Evolutionary conservation across 2,797 vertebrate species (phyloP).

Genomic region (Bradypodion ventrale): DNA sequence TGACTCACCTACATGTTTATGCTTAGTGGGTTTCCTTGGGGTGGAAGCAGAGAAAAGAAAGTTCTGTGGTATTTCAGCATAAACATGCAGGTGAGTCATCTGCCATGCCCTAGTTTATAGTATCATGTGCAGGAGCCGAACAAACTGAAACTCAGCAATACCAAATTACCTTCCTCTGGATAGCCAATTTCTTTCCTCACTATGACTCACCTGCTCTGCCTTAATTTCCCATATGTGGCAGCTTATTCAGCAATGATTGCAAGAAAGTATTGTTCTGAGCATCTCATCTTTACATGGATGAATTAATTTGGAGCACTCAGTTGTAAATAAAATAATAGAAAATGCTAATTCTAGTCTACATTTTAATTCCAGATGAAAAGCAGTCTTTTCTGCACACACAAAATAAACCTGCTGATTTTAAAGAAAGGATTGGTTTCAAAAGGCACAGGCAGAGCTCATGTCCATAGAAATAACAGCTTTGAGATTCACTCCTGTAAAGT

Average conservation of each 20-base stretch:
- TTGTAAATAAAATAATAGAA: constrained; percentile 2
- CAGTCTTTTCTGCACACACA: background rate
- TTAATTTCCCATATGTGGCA: background rate
- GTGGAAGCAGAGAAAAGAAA: too few species aligned
- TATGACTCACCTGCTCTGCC: constrained; percentile 8
- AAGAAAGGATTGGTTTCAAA: background rate
- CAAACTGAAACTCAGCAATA: constrained; percentile 14
- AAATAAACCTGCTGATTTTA: background rate
- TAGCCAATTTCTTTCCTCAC: background rate
- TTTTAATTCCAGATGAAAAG: constrained; percentile 22
- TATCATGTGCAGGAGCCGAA: background rate
- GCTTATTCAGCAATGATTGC: background rate
- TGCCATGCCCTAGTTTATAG: background rate
- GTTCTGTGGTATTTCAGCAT: background rate
- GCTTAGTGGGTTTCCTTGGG: background rate
- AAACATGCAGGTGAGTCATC: background rate
- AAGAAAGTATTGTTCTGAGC: background rate
- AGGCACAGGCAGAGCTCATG: background rate
- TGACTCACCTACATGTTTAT: too few species aligned
- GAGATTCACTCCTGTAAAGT: background rate
- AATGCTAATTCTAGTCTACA: background rate
- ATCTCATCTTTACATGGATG: constrained; percentile 12
- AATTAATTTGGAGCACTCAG: background rate
- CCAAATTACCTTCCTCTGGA: constrained; percentile 13
- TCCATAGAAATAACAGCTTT: background rate